Percentiles rank a stretch among this genome's conserved stretches.
Evolutionary conservation across 2,888 invertebrate species (phyloP).

Genomic region (Augochlorella aurata): DNA sequence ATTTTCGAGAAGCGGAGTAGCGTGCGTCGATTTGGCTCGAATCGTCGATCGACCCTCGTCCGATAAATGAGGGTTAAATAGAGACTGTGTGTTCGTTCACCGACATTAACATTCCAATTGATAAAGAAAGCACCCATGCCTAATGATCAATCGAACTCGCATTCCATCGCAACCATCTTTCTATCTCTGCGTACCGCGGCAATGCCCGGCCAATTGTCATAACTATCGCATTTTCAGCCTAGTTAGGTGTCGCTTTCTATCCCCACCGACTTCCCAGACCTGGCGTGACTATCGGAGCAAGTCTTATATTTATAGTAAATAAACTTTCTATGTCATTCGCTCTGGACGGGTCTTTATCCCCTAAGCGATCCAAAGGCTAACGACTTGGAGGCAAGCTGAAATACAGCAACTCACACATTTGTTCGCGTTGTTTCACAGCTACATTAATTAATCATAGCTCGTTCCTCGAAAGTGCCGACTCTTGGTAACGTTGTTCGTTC

Average conservation of each 20-base stretch:
- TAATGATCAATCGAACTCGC: not conserved
- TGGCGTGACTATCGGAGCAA: slow-evolving; percentile 7
- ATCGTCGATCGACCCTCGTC: no score
- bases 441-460: no score
- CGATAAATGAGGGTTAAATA: not conserved
- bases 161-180: slow-evolving; percentile 12
- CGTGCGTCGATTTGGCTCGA: not conserved
- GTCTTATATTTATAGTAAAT: slow-evolving; percentile 15
- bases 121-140: not conserved
- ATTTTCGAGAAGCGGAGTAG: not conserved
- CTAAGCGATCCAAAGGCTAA: not conserved
- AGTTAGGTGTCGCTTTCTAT: slow-evolving; percentile 1
- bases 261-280: not conserved
- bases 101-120: not conserved
- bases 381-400: not conserved
- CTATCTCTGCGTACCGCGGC: not conserved
- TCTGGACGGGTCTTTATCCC: not conserved
- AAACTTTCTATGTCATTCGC: slow-evolving; percentile 26
- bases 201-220: not conserved
- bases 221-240: not conserved
- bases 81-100: not conserved
- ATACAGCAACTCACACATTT: not conserved
- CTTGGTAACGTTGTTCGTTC: no score
- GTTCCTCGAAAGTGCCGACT: no score
- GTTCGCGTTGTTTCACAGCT: not conserved